Evolutionary conservation across 2,113 vertebrate genomes (phyloP).

Genomic region (Hydropotes inermis): DNA sequence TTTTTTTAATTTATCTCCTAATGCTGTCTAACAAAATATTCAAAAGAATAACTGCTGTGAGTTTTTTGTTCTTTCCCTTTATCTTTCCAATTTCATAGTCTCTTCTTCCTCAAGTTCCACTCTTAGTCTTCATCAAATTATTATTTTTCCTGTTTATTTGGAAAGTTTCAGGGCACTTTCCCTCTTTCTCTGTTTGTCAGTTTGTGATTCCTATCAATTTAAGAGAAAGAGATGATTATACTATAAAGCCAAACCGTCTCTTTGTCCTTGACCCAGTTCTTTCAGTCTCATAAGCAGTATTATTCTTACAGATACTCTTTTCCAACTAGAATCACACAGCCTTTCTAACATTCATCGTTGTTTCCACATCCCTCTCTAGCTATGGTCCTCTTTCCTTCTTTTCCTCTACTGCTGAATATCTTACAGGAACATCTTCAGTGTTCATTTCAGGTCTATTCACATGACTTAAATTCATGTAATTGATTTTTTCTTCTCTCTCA

Average conservation of each 20-base stretch:
- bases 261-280: neutral
- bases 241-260: neutral
- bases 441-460: neutral
- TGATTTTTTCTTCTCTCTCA: neutral
- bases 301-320: neutral
- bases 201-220: neutral
- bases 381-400: neutral
- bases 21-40: neutral
- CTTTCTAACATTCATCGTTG: neutral
- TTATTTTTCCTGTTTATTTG: neutral
- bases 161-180: neutral
- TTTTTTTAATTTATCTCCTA: neutral
- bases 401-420: neutral
- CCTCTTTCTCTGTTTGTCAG: neutral
- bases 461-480: neutral
- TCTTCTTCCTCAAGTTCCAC: neutral
- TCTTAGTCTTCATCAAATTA: neutral
- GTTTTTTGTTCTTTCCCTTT: neutral
- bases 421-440: neutral
- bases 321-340: neutral
- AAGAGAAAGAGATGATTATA: neutral
- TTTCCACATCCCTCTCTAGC: neutral
- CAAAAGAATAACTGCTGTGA: neutral
- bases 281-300: neutral
- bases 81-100: neutral